These are phyloP conservation scores for Panzeria rudis DNA, from an alignment of 2,888 invertebrate genomes.

Conservation along the genomic window DNA sequence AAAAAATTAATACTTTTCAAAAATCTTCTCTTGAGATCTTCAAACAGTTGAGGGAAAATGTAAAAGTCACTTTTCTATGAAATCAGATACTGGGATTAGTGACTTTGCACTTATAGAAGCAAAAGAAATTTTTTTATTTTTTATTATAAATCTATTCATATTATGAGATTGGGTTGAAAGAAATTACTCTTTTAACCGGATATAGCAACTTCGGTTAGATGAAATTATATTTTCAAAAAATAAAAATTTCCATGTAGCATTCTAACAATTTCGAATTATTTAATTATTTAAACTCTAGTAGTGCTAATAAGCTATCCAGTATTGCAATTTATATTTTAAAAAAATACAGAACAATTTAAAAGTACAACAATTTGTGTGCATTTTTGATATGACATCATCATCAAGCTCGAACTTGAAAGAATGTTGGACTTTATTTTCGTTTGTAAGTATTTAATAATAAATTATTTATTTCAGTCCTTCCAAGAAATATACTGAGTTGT, in stretches of 20 bases:
- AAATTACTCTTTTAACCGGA: conserved; percentile 19
- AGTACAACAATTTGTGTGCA: neutral
- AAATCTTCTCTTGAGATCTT: conserved; percentile 30
- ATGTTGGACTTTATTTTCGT: conserved; percentile 57
- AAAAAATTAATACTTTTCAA: conserved; percentile 40
- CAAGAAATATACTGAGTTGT: conserved; percentile 52
- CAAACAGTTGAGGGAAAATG: conserved; percentile 9
- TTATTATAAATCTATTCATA: neutral
- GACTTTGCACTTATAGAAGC: neutral
- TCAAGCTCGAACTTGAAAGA: conserved; percentile 57
- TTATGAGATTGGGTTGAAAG: neutral
- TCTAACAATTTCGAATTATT: neutral
- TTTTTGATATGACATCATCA: conserved; percentile 61
- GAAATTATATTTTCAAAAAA: neutral
- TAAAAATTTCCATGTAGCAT: neutral
- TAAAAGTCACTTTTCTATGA: conserved; percentile 39
- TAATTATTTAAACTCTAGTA: neutral
- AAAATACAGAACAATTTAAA: neutral
- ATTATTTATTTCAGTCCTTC: conserved; percentile 59
- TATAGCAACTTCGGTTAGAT: neutral
- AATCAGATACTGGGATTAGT: conserved; percentile 46
- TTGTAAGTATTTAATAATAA: conserved; percentile 23
- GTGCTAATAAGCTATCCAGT: neutral
- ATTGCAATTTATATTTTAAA: conserved; percentile 1
- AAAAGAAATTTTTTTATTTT: conserved; percentile 9